These are phyloP conservation scores for Harpagus bidentatus DNA, from an alignment of 2,113 vertebrate species.

Conservation along the genomic window DNA sequence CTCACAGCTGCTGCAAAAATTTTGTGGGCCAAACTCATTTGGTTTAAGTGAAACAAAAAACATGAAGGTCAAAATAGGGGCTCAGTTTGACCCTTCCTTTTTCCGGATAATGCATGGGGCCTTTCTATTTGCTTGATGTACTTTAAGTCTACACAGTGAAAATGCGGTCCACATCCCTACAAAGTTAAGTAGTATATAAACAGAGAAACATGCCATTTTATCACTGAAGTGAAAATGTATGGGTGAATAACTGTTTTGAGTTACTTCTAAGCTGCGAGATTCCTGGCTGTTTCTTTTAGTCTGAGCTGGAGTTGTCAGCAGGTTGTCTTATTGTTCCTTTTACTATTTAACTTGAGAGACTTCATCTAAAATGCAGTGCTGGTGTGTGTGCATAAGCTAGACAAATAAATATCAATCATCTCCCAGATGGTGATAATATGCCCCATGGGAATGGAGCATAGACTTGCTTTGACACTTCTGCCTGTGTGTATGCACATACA, in stretches of 20 bases:
- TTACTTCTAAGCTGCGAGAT: slow-evolving; percentile 25
- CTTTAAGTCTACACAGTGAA: not conserved
- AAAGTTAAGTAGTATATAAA: not conserved
- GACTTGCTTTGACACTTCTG: not conserved
- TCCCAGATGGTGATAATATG: slow-evolving; percentile 47
- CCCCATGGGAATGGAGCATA: not conserved
- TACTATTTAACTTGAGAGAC: slow-evolving; percentile 13
- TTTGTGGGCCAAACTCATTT: slow-evolving; percentile 15
- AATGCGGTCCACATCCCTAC: not conserved
- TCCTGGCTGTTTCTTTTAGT: slow-evolving; percentile 15
- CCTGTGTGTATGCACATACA: not conserved
- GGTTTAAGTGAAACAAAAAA: slow-evolving; percentile 28
- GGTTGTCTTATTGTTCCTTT: slow-evolving; percentile 49
- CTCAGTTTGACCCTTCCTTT: not conserved
- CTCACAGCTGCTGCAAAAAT: slow-evolving; percentile 52
- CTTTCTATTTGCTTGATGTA: not conserved
- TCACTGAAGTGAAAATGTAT: not conserved
- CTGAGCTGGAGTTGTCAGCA: slow-evolving; percentile 52
- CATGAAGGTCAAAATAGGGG: not conserved
- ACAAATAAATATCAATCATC: slow-evolving; percentile 47
- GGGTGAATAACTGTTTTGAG: slow-evolving; percentile 15
- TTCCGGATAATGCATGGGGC: not conserved
- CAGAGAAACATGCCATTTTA: slow-evolving; percentile 4
- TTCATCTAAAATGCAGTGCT: not conserved
- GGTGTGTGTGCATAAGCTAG: slow-evolving; percentile 15